These are phyloP conservation scores for Pterocles burchelli DNA, from an alignment of 2,113 vertebrate species.

Conservation along the genomic window DNA sequence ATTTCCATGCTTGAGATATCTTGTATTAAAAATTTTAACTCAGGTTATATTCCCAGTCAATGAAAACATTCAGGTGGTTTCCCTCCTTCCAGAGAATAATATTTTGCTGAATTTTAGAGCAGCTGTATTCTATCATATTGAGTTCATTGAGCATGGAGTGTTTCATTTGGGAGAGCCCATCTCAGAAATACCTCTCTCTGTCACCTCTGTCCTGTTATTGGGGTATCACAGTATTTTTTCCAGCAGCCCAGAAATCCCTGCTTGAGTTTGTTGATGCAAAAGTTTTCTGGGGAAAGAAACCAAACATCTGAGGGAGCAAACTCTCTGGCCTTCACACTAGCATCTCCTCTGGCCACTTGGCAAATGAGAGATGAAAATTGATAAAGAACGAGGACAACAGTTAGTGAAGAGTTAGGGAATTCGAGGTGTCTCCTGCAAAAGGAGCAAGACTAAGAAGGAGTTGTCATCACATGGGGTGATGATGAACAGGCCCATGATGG, in stretches of 20 bases:
- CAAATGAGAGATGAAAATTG: not conserved
- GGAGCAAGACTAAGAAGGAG: not conserved
- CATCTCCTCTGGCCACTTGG: not conserved
- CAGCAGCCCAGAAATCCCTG: not conserved
- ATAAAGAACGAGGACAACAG: not conserved
- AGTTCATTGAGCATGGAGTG: not conserved
- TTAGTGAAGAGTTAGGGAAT: not conserved
- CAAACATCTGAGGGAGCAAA: not conserved
- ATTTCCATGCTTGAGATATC: not conserved
- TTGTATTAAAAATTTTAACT: not conserved
- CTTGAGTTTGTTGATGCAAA: not conserved
- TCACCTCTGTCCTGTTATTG: not conserved
- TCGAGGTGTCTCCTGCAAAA: not conserved
- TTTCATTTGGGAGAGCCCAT: not conserved
- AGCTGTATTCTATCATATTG: not conserved
- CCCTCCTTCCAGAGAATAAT: not conserved
- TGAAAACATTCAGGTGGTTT: not conserved
- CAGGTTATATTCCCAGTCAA: not conserved
- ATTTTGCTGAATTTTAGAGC: conserved; percentile 12
- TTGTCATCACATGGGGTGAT: accelerated
- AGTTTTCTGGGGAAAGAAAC: not conserved
- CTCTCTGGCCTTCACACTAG: not conserved
- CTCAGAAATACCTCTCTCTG: not conserved
- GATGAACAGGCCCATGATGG: not conserved
- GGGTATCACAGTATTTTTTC: not conserved